Evolutionary conservation across 2,888 invertebrate species (phyloP).

Genomic region (Drosophila quasianomalipes): DNA sequence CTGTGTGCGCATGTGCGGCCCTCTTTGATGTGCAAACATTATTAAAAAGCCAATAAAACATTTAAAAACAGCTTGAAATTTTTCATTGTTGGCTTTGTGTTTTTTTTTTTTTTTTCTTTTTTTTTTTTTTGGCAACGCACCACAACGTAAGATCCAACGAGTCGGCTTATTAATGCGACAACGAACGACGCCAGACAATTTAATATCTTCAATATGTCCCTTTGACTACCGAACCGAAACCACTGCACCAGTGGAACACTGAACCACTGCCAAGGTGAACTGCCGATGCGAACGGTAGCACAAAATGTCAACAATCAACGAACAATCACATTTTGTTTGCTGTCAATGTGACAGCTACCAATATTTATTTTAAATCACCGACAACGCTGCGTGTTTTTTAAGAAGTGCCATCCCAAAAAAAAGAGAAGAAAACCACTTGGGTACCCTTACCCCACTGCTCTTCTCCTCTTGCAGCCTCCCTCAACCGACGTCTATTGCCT

Average conservation of each 20-base stretch:
- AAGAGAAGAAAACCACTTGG: constrained; percentile 11
- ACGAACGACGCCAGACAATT: constrained; percentile 71
- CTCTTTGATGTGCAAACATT: constrained; percentile 79
- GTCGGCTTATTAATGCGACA: constrained; percentile 79
- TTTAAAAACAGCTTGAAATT: constrained; percentile 82
- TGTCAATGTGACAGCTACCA: constrained; percentile 81
- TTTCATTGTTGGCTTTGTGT: constrained; percentile 72
- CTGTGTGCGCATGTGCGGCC: constrained; percentile 65
- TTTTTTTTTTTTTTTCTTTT: constrained; percentile 7
- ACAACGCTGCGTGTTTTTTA: constrained; percentile 49
- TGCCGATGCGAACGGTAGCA: constrained; percentile 63
- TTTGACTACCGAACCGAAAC: constrained; percentile 43
- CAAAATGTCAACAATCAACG: constrained; percentile 81
- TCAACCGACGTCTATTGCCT: constrained; percentile 28
- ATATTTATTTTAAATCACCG: constrained; percentile 82
- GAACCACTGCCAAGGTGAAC: constrained; percentile 31
- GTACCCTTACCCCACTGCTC: not conserved
- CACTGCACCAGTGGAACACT: not conserved
- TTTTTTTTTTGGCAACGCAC: constrained; percentile 66
- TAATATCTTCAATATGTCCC: constrained; percentile 75
- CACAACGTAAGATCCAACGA: constrained; percentile 34
- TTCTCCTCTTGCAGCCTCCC: not conserved
- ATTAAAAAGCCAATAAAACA: constrained; percentile 81
- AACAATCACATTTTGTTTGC: constrained; percentile 81
- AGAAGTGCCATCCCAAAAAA: constrained; percentile 41